Evolutionary conservation across 2,888 invertebrate genomes (phyloP).

Genomic region (Falcaria lacertinaria): DNA sequence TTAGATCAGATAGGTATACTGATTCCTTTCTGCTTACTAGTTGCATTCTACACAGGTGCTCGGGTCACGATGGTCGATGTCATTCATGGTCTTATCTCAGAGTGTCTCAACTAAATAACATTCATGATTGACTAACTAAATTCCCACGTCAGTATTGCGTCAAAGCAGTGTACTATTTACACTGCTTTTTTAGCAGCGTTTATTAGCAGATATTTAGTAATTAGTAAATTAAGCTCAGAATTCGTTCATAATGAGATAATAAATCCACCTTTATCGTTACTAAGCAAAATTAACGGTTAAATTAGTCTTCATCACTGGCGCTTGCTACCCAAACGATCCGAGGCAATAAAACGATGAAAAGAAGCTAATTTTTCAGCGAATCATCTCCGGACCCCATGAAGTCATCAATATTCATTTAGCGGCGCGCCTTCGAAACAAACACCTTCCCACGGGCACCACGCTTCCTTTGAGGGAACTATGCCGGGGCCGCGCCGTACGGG

Average conservation of each 20-base stretch:
- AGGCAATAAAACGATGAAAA: conserved; percentile 77
- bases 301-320: conserved; percentile 74
- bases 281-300: conserved; percentile 71
- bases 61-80: too few species aligned
- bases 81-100: too few species aligned
- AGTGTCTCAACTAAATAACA: not conserved
- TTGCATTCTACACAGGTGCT: too few species aligned
- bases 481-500: conserved; percentile 40
- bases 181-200: too few species aligned
- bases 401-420: conserved; percentile 78
- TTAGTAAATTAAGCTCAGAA: not conserved
- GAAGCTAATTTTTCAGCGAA: conserved; percentile 78
- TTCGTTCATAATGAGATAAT: not conserved
- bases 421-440: conserved; percentile 76
- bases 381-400: conserved; percentile 75
- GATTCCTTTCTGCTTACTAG: too few species aligned
- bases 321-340: conserved; percentile 56
- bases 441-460: conserved; percentile 63
- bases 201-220: not conserved
- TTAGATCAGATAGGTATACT: too few species aligned
- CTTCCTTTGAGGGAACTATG: conserved; percentile 68
- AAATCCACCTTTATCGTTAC: conserved; percentile 59
- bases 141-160: not conserved
- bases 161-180: too few species aligned
- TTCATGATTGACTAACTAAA: not conserved